Evolutionary conservation across 2,113 vertebrate species (phyloP).

Genomic region (Hippocampus guttulatus): DNA sequence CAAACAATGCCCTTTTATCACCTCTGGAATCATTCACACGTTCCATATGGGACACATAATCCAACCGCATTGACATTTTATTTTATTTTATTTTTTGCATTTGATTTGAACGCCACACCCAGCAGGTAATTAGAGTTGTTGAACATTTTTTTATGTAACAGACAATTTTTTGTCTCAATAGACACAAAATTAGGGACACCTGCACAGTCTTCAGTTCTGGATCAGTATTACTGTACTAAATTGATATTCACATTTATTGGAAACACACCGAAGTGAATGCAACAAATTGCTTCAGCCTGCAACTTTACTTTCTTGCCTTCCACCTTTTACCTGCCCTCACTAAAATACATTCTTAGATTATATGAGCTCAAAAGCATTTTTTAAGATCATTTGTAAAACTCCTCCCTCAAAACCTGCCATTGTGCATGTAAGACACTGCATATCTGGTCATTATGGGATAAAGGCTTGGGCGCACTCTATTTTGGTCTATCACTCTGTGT

Average conservation of each 20-base stretch:
- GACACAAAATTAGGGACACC: not conserved
- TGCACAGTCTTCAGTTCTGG: not conserved
- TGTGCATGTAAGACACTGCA: slow-evolving; percentile 56
- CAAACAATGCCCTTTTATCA: slow-evolving; percentile 50
- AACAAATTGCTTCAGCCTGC: too few relatives aligned
- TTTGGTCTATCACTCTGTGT: slow-evolving; percentile 50
- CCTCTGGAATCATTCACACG: slow-evolving; percentile 61
- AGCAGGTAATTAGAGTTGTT: slow-evolving; percentile 28
- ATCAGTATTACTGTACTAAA: too few relatives aligned
- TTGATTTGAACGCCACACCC: slow-evolving; percentile 13
- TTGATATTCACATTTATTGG: too few relatives aligned
- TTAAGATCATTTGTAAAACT: slow-evolving; percentile 41
- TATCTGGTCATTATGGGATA: slow-evolving; percentile 65
- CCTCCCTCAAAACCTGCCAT: slow-evolving; percentile 33
- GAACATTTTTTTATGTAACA: slow-evolving; percentile 21
- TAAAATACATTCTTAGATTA: too few relatives aligned
- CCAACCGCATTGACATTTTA: slow-evolving; percentile 10
- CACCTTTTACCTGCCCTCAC: too few relatives aligned
- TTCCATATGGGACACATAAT: slow-evolving; percentile 58
- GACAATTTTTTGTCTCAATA: not conserved
- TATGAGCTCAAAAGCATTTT: slow-evolving; percentile 64
- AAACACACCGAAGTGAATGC: too few relatives aligned
- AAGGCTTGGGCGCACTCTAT: slow-evolving; percentile 58
- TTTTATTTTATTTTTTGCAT: slow-evolving; percentile 10
- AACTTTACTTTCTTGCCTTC: too few relatives aligned